Evolutionary conservation across 2,113 vertebrate genomes (phyloP), one percentile per base, ranked within the genome.

Genomic region (Heloderma charlesbogerti): DNA sequence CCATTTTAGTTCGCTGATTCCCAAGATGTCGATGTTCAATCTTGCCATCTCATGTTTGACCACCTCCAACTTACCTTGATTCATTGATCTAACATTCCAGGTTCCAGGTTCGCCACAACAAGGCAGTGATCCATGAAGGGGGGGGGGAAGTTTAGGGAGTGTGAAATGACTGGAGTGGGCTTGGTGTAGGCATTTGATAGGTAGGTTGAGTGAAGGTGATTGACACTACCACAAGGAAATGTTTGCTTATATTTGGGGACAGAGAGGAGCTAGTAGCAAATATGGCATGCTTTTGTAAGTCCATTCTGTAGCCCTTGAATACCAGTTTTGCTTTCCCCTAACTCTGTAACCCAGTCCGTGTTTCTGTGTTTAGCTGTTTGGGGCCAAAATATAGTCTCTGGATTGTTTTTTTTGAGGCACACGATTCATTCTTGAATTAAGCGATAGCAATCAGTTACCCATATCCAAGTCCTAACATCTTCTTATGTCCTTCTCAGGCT

Each of bases 151-250:
- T 37, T 15, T 16, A 69, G 63, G 20, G 40, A 25, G 12, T 69
- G 37, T 78, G 43, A 78, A 86, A 88, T 66, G 54, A 40, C 45
- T 66, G 9, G 43, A 45, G 74, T 20, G n/a, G n/a, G n/a, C 8
- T 60, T 20, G 8, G 60, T 87, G 25, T 88, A 79, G 57, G n/a
- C 22, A 85, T 16, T 37, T 0, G 2, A 1, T 2, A 27, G 31
- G 18, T 20, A 3, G 0, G 0, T 90, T 86, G 74, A 34, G 37
- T 87, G 22, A 66, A 6, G 75, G n/a, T 13, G 8, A 54, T 29
- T 60, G 57, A 37, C 66, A 40, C 67, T 71, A 6, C 3, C 31
- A 66, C 16, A n/a, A 60, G n/a, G 71, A 75, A 77, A 75, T 60
- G 45, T 25, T 18, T 69, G 69, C 84, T 78, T 34, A 27, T 37